Percentiles rank a stretch among this genome's conserved stretches.
These are phyloP conservation scores for Antheraea mylitta DNA, from an alignment of 1,140 invertebrate species.

Conservation along the genomic window DNA sequence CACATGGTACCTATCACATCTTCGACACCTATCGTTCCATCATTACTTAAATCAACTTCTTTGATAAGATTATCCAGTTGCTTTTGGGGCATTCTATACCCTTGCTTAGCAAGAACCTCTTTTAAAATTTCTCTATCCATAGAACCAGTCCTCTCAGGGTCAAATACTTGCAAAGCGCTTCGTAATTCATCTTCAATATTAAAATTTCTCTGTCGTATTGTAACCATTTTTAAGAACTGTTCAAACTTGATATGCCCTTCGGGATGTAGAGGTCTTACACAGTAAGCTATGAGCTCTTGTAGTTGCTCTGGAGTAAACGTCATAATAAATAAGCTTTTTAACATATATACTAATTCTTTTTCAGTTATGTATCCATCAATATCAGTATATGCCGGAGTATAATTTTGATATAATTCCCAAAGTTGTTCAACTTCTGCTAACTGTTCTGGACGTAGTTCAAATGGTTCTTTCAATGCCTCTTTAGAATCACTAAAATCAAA, in stretches of 20 bases:
- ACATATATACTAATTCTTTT: slow-evolving; percentile 68
- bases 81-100: slow-evolving; percentile 57
- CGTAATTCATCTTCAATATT: slow-evolving; percentile 63
- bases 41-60: slow-evolving; percentile 67
- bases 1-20: slow-evolving; percentile 69
- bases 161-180: slow-evolving; percentile 55
- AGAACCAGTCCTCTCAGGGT: slow-evolving; percentile 47
- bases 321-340: slow-evolving; percentile 61
- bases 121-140: slow-evolving; percentile 58
- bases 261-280: slow-evolving; percentile 59
- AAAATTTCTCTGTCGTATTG: slow-evolving; percentile 58
- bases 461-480: slow-evolving; percentile 58
- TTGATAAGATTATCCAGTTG: slow-evolving; percentile 60
- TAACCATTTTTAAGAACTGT: slow-evolving; percentile 68
- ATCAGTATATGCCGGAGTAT: slow-evolving; percentile 67
- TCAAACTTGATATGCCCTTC: slow-evolving; percentile 61
- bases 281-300: slow-evolving; percentile 56
- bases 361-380: slow-evolving; percentile 61
- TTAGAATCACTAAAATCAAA: slow-evolving; percentile 59
- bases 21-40: slow-evolving; percentile 65
- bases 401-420: slow-evolving; percentile 64
- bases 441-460: slow-evolving; percentile 60
- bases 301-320: slow-evolving; percentile 64
- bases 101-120: slow-evolving; percentile 52
- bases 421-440: slow-evolving; percentile 62